Percentiles rank a stretch among this genome's conserved stretches.
Conservation (phyloP, 2,888 invertebrate genomes). For the Trilocha varians region DNA sequence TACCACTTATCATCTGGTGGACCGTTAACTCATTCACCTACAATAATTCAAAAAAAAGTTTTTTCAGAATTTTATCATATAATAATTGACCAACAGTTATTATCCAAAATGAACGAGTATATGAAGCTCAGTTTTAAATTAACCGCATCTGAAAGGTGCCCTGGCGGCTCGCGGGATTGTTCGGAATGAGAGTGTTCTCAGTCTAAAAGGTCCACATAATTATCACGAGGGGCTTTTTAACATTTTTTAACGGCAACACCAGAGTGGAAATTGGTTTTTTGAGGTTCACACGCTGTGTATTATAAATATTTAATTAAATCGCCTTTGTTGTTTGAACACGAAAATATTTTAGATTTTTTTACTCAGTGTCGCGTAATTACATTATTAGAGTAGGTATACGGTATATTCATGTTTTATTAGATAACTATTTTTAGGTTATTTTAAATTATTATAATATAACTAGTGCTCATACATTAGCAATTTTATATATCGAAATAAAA, state of each 20-base stretch:
- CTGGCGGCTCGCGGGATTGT: constrained; percentile 20
- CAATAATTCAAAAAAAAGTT: no score
- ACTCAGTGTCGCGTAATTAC: background rate
- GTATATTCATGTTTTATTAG: no score
- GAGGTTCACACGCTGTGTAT: constrained; percentile 9
- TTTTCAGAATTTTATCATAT: no score
- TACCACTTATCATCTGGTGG: no score
- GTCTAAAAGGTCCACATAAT: constrained; percentile 27
- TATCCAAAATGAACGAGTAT: constrained; percentile 1
- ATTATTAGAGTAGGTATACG: no score
- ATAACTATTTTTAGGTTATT: no score
- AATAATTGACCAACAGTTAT: no score
- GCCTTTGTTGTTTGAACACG: background rate
- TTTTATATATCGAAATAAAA: no score
- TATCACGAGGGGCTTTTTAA: constrained; percentile 25
- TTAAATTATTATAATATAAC: no score
- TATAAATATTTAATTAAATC: constrained; percentile 4
- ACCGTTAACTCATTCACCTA: no score
- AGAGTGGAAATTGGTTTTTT: constrained; percentile 23
- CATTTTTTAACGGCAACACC: constrained; percentile 25
- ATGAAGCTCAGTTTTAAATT: constrained; percentile 19
- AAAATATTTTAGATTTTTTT: background rate
- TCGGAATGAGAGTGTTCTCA: constrained; percentile 22
- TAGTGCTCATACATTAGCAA: no score
- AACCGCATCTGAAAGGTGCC: constrained; percentile 22